A percentile compares a stretch with the other conserved stretches of the same genome.
phyloP scores from a whole-genome alignment of 2,888 invertebrate genomes.

The Calameuta idolon region DNA sequence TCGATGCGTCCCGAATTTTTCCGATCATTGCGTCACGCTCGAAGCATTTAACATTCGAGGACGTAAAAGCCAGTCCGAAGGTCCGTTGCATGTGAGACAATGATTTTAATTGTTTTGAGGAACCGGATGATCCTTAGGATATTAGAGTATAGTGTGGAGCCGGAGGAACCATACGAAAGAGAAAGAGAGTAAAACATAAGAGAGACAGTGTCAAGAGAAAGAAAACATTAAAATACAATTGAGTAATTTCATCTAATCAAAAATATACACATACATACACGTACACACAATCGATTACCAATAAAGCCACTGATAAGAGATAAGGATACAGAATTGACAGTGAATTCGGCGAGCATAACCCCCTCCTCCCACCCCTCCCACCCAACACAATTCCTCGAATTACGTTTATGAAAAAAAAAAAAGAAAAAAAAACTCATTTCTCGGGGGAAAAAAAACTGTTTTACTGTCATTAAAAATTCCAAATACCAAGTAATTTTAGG shows the following conservation, averaged over 20 bases:
- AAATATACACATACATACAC: background rate
- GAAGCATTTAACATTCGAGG: background rate
- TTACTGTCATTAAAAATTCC: background rate
- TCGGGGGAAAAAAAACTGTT: background rate
- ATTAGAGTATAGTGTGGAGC: background rate
- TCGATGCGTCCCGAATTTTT: background rate
- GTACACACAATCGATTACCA: background rate
- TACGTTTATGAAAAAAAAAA: background rate
- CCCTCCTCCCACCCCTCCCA: too few relatives aligned
- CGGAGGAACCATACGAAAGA: background rate
- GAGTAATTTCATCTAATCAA: background rate
- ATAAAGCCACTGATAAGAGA: background rate
- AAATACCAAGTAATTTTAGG: background rate
- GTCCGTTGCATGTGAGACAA: background rate
- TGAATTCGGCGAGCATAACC: background rate
- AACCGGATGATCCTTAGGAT: background rate
- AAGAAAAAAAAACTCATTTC: background rate
- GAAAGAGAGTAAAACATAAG: background rate
- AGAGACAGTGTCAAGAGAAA: background rate
- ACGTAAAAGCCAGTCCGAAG: background rate
- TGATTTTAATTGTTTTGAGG: background rate
- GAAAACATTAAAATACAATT: background rate
- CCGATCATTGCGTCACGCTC: background rate
- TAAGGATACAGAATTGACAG: background rate
- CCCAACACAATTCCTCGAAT: too few relatives aligned